phyloP scores from a whole-genome alignment of 1,140 invertebrate genomes.

The Drosophila nasuta region DNA sequence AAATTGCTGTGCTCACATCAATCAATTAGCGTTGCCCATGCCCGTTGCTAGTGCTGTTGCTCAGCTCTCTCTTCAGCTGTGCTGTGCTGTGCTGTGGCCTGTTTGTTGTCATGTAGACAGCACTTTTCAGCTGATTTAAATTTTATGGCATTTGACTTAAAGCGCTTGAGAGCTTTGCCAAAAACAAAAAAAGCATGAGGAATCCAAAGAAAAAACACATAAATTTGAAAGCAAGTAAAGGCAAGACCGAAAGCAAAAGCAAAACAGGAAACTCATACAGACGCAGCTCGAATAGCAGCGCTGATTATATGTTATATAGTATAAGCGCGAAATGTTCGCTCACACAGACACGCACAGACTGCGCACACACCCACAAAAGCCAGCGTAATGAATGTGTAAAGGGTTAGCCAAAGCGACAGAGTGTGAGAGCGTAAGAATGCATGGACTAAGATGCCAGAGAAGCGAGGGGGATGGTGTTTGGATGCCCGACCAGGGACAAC shows the following conservation, averaged over 20 bases:
- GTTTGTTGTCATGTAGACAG: slow-evolving; percentile 47
- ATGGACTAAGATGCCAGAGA: slow-evolving; percentile 30
- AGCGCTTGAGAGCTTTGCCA: slow-evolving; percentile 28
- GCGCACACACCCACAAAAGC: slow-evolving; percentile 60
- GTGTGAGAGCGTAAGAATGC: not conserved
- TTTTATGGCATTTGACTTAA: slow-evolving; percentile 49
- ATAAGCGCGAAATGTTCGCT: slow-evolving; percentile 67
- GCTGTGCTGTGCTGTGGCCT: not conserved
- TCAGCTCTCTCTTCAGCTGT: not conserved
- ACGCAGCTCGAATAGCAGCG: slow-evolving; percentile 62
- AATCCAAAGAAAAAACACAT: slow-evolving; percentile 36
- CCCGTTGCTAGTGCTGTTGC: not conserved
- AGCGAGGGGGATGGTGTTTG: not conserved
- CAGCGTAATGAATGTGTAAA: slow-evolving; percentile 78
- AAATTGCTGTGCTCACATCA: slow-evolving; percentile 80
- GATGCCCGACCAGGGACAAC: slow-evolving; percentile 12
- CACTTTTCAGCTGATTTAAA: slow-evolving; percentile 50
- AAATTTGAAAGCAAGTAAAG: slow-evolving; percentile 43
- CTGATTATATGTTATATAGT: slow-evolving; percentile 51
- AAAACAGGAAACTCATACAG: slow-evolving; percentile 39
- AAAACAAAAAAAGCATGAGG: slow-evolving; percentile 3
- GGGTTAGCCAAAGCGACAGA: slow-evolving; percentile 53
- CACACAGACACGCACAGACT: slow-evolving; percentile 1
- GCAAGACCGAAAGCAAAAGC: not conserved
- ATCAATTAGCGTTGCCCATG: slow-evolving; percentile 66